Evolutionary conservation across 2,888 invertebrate species (phyloP).

Genomic region (Troides aeacus): DNA sequence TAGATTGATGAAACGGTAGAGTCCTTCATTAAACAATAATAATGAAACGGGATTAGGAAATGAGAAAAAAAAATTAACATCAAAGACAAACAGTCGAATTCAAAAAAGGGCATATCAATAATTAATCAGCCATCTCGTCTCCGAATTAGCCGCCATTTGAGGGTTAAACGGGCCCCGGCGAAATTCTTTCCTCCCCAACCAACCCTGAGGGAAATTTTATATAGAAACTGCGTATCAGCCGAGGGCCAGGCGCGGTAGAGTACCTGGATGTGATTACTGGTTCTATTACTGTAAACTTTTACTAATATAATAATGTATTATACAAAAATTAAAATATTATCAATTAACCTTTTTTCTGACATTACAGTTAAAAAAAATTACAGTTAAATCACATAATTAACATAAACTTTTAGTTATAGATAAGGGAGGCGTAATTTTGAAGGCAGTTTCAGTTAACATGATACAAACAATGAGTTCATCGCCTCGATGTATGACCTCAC

Average conservation of each 20-base stretch:
- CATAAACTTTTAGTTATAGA: too few relatives aligned
- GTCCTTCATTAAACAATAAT: conserved; percentile 54
- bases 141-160: conserved; percentile 73
- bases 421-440: too few relatives aligned
- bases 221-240: conserved; percentile 66
- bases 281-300: background rate
- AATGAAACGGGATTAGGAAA: conserved; percentile 46
- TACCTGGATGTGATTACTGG: conserved; percentile 39
- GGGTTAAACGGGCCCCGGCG: conserved; percentile 66
- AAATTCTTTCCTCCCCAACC: conserved; percentile 53
- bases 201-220: conserved; percentile 76
- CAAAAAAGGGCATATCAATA: conserved; percentile 69
- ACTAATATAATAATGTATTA: too few relatives aligned
- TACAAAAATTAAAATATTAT: too few relatives aligned
- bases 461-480: too few relatives aligned
- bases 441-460: too few relatives aligned
- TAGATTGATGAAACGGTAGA: too few relatives aligned
- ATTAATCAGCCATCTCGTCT: conserved; percentile 73
- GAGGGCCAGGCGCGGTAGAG: conserved; percentile 38
- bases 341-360: too few relatives aligned
- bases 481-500: too few relatives aligned
- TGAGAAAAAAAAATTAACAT: conserved; percentile 62
- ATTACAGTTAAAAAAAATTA: too few relatives aligned
- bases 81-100: conserved; percentile 68
- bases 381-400: too few relatives aligned